phyloP scores from a whole-genome alignment of 1,140 invertebrate species.

The Coboldia fuscipes region DNA sequence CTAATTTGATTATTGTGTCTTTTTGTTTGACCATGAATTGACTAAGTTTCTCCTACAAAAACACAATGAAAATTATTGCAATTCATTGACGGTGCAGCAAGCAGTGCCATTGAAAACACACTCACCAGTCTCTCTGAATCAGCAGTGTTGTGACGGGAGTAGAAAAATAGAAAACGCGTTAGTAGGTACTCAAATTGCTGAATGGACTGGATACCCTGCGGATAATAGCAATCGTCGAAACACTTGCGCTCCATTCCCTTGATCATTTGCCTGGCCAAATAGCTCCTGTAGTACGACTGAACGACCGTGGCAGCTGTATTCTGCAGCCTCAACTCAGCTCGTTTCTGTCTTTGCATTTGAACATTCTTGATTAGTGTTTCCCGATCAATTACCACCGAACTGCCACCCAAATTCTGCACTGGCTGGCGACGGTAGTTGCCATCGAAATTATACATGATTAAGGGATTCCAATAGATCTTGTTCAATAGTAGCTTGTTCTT shows the following conservation, averaged over 20 bases:
- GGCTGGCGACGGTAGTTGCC: slow-evolving; percentile 75
- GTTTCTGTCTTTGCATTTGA: slow-evolving; percentile 62
- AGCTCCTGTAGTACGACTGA: slow-evolving; percentile 53
- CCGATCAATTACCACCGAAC: slow-evolving; percentile 44
- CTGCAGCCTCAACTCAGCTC: slow-evolving; percentile 40
- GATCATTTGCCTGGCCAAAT: slow-evolving; percentile 37
- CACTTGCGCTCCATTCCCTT: slow-evolving; percentile 38
- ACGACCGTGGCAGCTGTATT: slow-evolving; percentile 43
- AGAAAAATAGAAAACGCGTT: slow-evolving; percentile 54
- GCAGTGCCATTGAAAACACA: slow-evolving; percentile 6
- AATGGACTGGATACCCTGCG: slow-evolving; percentile 22
- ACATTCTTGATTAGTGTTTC: slow-evolving; percentile 56
- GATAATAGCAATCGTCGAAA: slow-evolving; percentile 39
- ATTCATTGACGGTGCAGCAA: neutral
- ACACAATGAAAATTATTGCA: slow-evolving; percentile 2
- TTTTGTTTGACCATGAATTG: slow-evolving; percentile 15
- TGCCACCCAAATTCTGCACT: slow-evolving; percentile 74
- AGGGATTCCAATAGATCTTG: no score
- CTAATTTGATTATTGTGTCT: slow-evolving; percentile 10
- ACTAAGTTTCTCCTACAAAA: slow-evolving; percentile 14
- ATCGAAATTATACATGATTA: slow-evolving; percentile 81
- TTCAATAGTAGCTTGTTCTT: no score
- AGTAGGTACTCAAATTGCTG: slow-evolving; percentile 30
- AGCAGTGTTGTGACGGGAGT: slow-evolving; percentile 27
- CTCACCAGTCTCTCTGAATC: slow-evolving; percentile 53